Conservation (phyloP, 2,113 vertebrate species). For the Mugil cephalus region DNA sequence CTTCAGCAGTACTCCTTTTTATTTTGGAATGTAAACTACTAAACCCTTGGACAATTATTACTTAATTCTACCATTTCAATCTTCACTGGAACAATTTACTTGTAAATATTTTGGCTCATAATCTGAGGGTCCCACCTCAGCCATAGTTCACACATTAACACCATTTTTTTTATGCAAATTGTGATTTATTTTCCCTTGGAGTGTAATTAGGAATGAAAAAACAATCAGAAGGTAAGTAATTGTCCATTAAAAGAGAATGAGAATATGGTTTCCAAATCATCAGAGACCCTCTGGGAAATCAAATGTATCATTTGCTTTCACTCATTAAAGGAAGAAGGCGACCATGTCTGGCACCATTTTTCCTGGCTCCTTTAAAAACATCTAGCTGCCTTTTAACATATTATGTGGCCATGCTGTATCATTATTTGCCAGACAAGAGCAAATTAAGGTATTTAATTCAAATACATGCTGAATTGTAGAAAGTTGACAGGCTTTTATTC, state of each 20-base stretch:
- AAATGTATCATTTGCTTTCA: slow-evolving; percentile 48
- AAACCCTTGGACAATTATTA: slow-evolving; percentile 31
- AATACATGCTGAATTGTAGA: neutral
- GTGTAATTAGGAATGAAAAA: slow-evolving; percentile 54
- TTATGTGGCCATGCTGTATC: slow-evolving; percentile 14
- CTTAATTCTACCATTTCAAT: slow-evolving; percentile 13
- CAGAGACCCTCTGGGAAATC: slow-evolving; percentile 56
- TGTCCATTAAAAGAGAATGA: slow-evolving; percentile 55
- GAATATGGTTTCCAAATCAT: slow-evolving; percentile 58
- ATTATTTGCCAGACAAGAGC: slow-evolving; percentile 36
- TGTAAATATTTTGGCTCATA: slow-evolving; percentile 39
- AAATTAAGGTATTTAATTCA: slow-evolving; percentile 3
- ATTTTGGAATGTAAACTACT: slow-evolving; percentile 28
- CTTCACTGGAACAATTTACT: slow-evolving; percentile 29
- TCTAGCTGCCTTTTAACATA: slow-evolving; percentile 23
- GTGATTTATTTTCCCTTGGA: slow-evolving; percentile 25
- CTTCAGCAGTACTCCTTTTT: neutral
- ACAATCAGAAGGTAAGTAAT: slow-evolving; percentile 62
- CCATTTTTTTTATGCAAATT: slow-evolving; percentile 43
- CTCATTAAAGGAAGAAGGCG: slow-evolving; percentile 45
- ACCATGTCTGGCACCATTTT: slow-evolving; percentile 39
- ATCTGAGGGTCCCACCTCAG: slow-evolving; percentile 12
- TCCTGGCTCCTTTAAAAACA: slow-evolving; percentile 14
- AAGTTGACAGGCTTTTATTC: slow-evolving; percentile 36
- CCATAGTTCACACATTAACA: slow-evolving; percentile 41